A percentile compares a stretch with the other conserved stretches of the same genome.
Evolutionary conservation across 2,888 invertebrate genomes (phyloP).

Genomic region (Drosophila siamana): DNA sequence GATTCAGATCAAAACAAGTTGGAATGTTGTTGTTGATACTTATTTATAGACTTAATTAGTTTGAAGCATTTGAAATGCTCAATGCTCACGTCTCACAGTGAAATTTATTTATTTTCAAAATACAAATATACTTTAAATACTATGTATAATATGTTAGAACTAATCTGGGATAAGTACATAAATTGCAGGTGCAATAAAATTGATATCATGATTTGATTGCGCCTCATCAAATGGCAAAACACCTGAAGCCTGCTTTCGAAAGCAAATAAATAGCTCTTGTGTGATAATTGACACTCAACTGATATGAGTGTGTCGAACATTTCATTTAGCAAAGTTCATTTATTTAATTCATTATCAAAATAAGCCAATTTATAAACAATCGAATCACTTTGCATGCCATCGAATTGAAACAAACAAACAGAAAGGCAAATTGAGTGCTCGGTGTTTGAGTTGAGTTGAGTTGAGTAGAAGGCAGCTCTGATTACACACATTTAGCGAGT

Average conservation of each 20-base stretch:
- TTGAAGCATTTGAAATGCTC: too few species aligned
- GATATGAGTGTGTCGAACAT: constrained; percentile 10
- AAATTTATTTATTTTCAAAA: too few species aligned
- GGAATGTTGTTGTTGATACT: constrained; percentile 1
- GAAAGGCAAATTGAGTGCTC: constrained; percentile 19
- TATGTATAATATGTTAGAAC: too few species aligned
- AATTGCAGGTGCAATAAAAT: neutral
- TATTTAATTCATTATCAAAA: constrained; percentile 58
- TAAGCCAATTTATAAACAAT: constrained; percentile 46
- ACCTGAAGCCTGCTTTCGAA: neutral
- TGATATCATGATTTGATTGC: neutral
- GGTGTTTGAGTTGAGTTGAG: neutral
- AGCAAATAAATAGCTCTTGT: neutral
- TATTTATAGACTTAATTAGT: too few species aligned
- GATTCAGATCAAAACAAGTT: constrained; percentile 3
- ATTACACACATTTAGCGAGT: constrained; percentile 76
- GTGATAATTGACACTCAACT: constrained; percentile 15
- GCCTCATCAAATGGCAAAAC: neutral
- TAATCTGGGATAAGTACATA: too few species aligned
- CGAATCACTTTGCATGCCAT: constrained; percentile 1
- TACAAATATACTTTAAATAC: too few species aligned
- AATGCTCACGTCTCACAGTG: too few species aligned
- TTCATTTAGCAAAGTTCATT: constrained; percentile 49
- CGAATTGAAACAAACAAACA: constrained; percentile 2
- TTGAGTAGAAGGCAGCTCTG: constrained; percentile 39